These are phyloP conservation scores for Spodoptera littoralis DNA, from an alignment of 2,888 invertebrate species.

Conservation along the genomic window DNA sequence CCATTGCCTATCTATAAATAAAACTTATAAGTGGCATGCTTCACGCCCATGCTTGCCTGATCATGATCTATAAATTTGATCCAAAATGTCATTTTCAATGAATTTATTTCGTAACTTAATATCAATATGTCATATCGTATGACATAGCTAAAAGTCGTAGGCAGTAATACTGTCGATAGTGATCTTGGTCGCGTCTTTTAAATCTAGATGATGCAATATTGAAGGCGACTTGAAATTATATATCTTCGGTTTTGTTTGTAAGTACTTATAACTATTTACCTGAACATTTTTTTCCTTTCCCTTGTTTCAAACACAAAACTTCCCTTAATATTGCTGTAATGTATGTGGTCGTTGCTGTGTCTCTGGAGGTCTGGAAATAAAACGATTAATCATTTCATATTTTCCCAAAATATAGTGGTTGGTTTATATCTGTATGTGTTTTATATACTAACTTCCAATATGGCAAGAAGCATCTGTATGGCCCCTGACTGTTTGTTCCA, in stretches of 20 bases:
- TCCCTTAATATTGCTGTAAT: conserved; percentile 89
- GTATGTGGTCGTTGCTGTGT: conserved; percentile 86
- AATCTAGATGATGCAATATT: too few relatives aligned
- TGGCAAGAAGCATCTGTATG: conserved; percentile 85
- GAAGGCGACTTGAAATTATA: too few relatives aligned
- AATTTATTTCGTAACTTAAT: conserved; percentile 11
- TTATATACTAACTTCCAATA: conserved; percentile 85
- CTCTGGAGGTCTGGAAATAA: conserved; percentile 86
- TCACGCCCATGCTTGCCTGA: not conserved
- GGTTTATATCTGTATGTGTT: not conserved
- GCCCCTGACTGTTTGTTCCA: conserved; percentile 89
- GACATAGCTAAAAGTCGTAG: conserved; percentile 4
- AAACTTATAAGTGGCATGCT: too few relatives aligned
- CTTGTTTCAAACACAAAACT: conserved; percentile 88
- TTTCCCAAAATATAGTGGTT: not conserved
- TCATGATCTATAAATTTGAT: not conserved
- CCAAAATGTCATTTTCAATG: conserved; percentile 6
- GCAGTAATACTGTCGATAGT: not conserved
- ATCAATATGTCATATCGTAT: conserved; percentile 11
- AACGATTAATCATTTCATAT: not conserved
- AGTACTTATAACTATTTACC: conserved; percentile 63
- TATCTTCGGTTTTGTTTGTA: conserved; percentile 2
- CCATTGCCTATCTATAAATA: too few relatives aligned
- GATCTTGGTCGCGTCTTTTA: not conserved
- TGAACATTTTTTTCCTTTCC: conserved; percentile 85